Evolutionary conservation across 2,113 vertebrate species (phyloP), one percentile per base, ranked within the genome.

Genomic region (Sinosuthora webbiana): DNA sequence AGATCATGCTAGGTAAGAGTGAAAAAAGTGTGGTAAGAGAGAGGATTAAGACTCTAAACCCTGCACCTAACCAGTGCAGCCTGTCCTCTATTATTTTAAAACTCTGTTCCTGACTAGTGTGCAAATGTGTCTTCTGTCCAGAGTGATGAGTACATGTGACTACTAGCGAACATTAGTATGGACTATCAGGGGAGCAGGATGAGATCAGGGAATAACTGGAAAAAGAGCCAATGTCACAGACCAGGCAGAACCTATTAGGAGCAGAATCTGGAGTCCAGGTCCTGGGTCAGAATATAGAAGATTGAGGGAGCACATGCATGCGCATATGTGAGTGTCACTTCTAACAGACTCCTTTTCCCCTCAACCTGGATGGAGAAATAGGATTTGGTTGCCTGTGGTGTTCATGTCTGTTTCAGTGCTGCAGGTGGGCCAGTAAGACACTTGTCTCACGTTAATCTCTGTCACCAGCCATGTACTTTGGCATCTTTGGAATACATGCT

Each of bases 281-380:
- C 15, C 42, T 63, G 16, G 17, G 7, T 22, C 42, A 53, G 24
- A 21, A 52, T 16, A 11, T 12, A 10, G n/a, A 55, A 37, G 4
- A 25, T 0, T 63, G 28, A 41, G 15, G 19, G 9, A 57, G 7
- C 9, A 81, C 3, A 4, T 19, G 23, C 1, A 17, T 9, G 24
- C 27, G 33, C 0, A 0, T 27, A 10, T 37, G 15, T 24, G 13
- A 21, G 8, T 64, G 22, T 33, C 45, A 52, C 50, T 52, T 24
- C 19, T n/a, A 17, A 30, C 6, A 82, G 63, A 69, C 7, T 24
- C 30, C 15, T 71, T 12, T 67, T 33, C 16, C 8, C 8, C n/a
- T n/a, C 17, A 53, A 1, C 7, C 9, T 37, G 37, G 15, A 17
- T 8, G 10, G 8, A 80, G 53, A 76, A 71, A 63, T 3, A 50